phyloP scores from a whole-genome alignment of 2,113 vertebrate species.

The Toxotes jaculatrix region DNA sequence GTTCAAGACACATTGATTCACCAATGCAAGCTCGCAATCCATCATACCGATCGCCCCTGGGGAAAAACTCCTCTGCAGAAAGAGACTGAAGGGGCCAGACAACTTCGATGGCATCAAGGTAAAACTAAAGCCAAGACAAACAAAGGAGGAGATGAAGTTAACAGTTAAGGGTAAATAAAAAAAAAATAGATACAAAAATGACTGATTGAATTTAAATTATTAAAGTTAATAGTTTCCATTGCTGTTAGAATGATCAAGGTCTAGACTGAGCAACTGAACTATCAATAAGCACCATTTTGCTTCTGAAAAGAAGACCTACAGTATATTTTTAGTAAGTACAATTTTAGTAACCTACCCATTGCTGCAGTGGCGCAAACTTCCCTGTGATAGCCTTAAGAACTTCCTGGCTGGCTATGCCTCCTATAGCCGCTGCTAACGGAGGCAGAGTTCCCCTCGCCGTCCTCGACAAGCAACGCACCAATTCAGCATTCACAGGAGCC shows the following conservation, averaged over 20 bases:
- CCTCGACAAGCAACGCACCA: slow-evolving; percentile 90
- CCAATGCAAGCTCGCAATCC: slow-evolving; percentile 94
- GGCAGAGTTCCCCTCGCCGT: slow-evolving; percentile 90
- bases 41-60: slow-evolving; percentile 95
- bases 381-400: slow-evolving; percentile 96
- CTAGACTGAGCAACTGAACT: background rate
- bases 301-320: background rate
- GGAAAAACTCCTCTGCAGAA: slow-evolving; percentile 89
- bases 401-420: slow-evolving; percentile 96
- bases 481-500: slow-evolving; percentile 85
- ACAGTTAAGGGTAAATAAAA: background rate
- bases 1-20: slow-evolving; percentile 89
- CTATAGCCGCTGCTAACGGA: slow-evolving; percentile 92
- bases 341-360: slow-evolving; percentile 89
- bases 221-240: background rate
- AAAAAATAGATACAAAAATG: background rate
- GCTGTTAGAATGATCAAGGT: background rate
- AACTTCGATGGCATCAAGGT: slow-evolving; percentile 91
- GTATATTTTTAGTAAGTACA: slow-evolving; percentile 7
- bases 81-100: slow-evolving; percentile 86
- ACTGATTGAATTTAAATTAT: background rate
- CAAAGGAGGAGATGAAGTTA: background rate
- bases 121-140: slow-evolving; percentile 85
- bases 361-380: slow-evolving; percentile 97
- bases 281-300: background rate